A percentile compares a stretch with the other conserved stretches of the same genome.
Evolutionary conservation across 2,113 vertebrate genomes (phyloP).

Genomic region (Erythrocercus mccallii): DNA sequence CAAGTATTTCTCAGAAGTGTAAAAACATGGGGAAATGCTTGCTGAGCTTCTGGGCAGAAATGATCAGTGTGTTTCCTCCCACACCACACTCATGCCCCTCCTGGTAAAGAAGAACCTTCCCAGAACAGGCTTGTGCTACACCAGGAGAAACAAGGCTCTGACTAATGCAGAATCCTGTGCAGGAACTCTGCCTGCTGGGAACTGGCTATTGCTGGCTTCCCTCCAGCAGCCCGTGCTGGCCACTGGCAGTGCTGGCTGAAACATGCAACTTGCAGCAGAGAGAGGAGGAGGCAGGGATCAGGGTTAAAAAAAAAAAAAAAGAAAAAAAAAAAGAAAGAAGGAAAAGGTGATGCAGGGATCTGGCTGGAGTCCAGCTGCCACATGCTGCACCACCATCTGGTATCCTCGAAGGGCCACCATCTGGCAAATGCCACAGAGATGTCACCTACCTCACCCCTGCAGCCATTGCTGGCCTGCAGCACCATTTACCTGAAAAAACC

Average conservation of each 20-base stretch:
- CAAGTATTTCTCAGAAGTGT: not conserved
- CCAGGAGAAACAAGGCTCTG: not conserved
- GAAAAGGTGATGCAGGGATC: not conserved
- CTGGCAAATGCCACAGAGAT: not conserved
- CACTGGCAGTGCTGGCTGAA: not conserved
- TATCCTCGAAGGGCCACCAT: not conserved
- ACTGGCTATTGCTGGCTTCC: not conserved
- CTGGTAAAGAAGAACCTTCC: not conserved
- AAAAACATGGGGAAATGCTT: not conserved
- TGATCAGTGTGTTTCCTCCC: not conserved
- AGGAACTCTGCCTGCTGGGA: not conserved
- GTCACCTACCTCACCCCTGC: not conserved
- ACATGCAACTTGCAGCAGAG: not conserved
- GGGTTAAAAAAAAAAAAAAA: no score
- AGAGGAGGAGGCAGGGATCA: not conserved
- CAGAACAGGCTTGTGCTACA: not conserved
- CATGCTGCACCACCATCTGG: rapidly evolving
- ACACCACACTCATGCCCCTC: not conserved
- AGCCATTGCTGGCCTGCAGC: not conserved
- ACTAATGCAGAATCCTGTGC: not conserved
- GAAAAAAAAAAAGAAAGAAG: not conserved
- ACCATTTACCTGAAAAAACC: not conserved
- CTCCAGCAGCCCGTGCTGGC: not conserved
- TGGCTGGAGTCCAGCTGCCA: not conserved
- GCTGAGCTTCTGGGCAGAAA: not conserved